Base-by-base conservation (phyloP, 2,888 invertebrate genomes). In the Keiferia lycopersicella region DNA sequence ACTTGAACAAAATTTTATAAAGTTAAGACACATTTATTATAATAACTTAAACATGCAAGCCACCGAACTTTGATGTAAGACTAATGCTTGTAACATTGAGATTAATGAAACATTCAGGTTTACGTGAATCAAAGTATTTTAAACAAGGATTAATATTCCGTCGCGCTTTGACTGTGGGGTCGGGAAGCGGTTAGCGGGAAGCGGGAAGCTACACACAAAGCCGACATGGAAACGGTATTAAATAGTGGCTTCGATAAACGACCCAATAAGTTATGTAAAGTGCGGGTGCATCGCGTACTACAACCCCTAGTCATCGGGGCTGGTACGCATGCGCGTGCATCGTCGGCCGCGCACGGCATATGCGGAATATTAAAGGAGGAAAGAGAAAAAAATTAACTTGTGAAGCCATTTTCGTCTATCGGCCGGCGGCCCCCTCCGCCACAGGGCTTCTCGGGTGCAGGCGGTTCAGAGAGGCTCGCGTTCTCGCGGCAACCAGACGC, bases 371-470 rank as follows among this genome's bases (percentile, higher is more conserved):
- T 91, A 91, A 89, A 91, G 91, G 85, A 91, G 87, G 91, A 91
- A 91, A 91, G 91, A 91, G 91, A 91, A 91, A 91, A 90, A 91
- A 91, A 90, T 90, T 90, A 86, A 91, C 88, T 91, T 88, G 91
- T 91, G 91, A 91, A 91, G 91, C 91, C 91, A 91, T 91, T 91
- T 91, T 90, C 90, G 91, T 91, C 87, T 88, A 87, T 87, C 87
- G 83, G 83, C 77, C 77, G 73, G 80, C 83, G 88, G 86, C 89
- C 87, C 84, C 89, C 87, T 85, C 83, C 85, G 83, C 81, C 74
- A 82, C 83, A 75, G 83, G 86, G 84, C 81, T 86, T 84, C 84
- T 80, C 78, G 70, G 80, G 75, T 81, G 61, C 65, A 58, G 50
- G 16, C 48, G 64, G 79, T 83, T 81, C 87, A 89, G 86, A 88